Percentiles rank a stretch among this genome's conserved stretches.
These are phyloP conservation scores for Eira barbara DNA, from an alignment of 2,113 vertebrate genomes.

Conservation along the genomic window DNA sequence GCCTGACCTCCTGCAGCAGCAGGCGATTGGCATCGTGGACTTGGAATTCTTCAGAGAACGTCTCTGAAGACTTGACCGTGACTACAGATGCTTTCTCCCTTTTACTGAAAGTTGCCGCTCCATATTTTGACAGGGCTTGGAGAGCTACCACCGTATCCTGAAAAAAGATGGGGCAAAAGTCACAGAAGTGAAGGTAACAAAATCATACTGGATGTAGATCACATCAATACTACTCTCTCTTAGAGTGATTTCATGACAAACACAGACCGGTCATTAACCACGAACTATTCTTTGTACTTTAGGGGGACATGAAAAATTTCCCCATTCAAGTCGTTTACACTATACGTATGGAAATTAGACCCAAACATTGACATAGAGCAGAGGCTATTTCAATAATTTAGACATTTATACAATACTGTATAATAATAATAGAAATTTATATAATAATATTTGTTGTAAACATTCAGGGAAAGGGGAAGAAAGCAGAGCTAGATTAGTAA, in stretches of 20 bases:
- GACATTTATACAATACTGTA: neutral
- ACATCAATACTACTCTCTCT: neutral
- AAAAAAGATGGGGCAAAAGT: neutral
- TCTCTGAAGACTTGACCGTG: slow-evolving; percentile 63
- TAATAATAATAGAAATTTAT: neutral
- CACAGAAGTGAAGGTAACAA: neutral
- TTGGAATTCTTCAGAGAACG: slow-evolving; percentile 78
- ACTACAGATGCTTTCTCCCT: slow-evolving; percentile 48
- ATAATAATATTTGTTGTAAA: neutral
- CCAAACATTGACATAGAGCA: neutral
- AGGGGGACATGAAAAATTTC: neutral
- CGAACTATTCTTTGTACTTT: neutral
- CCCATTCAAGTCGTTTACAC: neutral
- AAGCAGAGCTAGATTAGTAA: neutral
- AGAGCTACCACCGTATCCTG: slow-evolving; percentile 85
- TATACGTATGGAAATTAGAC: neutral
- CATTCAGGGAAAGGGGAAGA: neutral
- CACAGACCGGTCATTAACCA: neutral
- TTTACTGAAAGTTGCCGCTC: slow-evolving; percentile 67
- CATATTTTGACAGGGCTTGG: slow-evolving; percentile 81
- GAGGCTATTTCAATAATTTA: neutral
- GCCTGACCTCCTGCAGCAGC: slow-evolving; percentile 85
- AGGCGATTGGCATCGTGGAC: slow-evolving; percentile 86
- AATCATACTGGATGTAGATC: neutral
- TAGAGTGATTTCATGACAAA: neutral